Conservation (phyloP, 1,140 invertebrate species). For the Drosophila kanapiae region DNA sequence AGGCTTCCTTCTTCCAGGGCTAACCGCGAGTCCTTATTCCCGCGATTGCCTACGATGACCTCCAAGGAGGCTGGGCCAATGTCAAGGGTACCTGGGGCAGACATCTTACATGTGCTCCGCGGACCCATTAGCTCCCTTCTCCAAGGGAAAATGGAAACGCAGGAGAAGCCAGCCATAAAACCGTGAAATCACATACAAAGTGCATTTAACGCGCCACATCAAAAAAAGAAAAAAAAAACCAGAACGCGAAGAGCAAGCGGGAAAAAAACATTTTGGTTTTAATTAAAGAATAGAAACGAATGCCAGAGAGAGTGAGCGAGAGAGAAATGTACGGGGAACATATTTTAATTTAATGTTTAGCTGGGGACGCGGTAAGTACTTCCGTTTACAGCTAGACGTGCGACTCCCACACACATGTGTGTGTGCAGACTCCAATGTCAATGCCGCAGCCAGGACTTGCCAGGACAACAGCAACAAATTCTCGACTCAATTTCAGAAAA, state of each 20-base stretch:
- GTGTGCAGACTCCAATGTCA: conserved; percentile 59
- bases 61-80: conserved; percentile 47
- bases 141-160: conserved; percentile 30
- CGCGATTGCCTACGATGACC: conserved; percentile 45
- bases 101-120: conserved; percentile 32
- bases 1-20: not conserved
- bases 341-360: conserved; percentile 80
- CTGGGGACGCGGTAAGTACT: conserved; percentile 61
- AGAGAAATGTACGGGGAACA: conserved; percentile 57
- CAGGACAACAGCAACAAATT: conserved; percentile 52
- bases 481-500: conserved; percentile 82
- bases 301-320: conserved; percentile 12
- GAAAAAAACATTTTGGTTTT: conserved; percentile 74
- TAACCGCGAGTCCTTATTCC: not conserved
- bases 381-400: conserved; percentile 78
- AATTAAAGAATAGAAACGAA: conserved; percentile 66
- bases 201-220: conserved; percentile 68
- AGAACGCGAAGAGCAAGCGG: conserved; percentile 4
- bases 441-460: conserved; percentile 47
- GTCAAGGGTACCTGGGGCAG: conserved; percentile 49
- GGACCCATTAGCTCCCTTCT: conserved; percentile 47
- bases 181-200: conserved; percentile 81
- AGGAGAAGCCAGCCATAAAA: conserved; percentile 58
- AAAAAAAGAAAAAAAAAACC: conserved; percentile 20
- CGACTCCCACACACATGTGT: conserved; percentile 33